Evolutionary conservation across 2,797 vertebrate species (phyloP), one percentile per base, ranked within the genome.

Genomic region (Sardinella longiceps): DNA sequence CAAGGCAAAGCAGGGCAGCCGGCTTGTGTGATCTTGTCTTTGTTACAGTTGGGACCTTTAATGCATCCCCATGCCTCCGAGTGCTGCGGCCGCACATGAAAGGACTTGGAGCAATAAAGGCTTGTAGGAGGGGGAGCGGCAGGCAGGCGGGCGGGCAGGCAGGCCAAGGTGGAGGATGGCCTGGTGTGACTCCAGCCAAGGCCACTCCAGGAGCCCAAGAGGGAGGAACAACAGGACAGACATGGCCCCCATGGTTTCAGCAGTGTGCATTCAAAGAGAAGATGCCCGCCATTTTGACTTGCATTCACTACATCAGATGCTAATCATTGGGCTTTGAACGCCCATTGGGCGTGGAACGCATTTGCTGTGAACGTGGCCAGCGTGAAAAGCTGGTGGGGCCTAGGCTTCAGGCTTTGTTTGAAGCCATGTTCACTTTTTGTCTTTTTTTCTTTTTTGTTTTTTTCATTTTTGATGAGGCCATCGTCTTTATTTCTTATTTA

Each of bases 31-130:
- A 88, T 87, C 77, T 15, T 51, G 80, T 74, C 58, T 90, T 88
- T 89, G 84, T 86, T 89, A 48, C 37, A 86, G 48, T 83, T 50
- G 74, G 88, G 87, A 84, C 82, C 86, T 51, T 83, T 89, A 88
- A 90, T 88, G 83, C 83, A 88, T 81, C 48, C 25, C 2, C 33
- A 84, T 15, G 51, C 83, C 82, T 83, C 84, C 89, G 70, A 90
- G 80, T 39, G 85, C 28, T 77, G 51, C n/a, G 80, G 56, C 84
- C 6, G 48, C 83, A 83, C 83, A 83, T 87, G 53, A 89, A 86
- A 89, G 85, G 85, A 30, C 80, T 56, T 28, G 50, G n/a, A 25
- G 33, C 82, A 33, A 58, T 83, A 18, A 80, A 74, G 14, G 30
- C 2, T 39, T 74, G 12, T 39, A 74, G 66, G 30, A 74, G 66